phyloP scores from a whole-genome alignment of 1,140 invertebrate genomes.

The Metopolophium dirhodum region DNA sequence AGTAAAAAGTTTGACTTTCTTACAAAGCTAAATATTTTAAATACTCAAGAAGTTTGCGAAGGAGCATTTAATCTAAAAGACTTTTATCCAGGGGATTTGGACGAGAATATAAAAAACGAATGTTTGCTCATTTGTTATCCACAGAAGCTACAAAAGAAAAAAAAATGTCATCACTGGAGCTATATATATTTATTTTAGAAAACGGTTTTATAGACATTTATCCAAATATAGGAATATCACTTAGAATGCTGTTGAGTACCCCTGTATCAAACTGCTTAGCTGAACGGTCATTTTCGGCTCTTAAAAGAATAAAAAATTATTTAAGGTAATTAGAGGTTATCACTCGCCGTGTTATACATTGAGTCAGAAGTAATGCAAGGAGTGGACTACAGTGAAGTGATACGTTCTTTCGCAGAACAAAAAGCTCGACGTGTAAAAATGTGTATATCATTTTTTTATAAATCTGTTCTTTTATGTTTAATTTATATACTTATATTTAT shows the following conservation, averaged over 20 bases:
- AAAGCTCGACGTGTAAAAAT: background rate
- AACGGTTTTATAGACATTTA: too few species aligned
- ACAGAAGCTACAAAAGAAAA: too few species aligned
- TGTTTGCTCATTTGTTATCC: background rate
- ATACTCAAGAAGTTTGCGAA: constrained; percentile 35
- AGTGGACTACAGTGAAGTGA: background rate
- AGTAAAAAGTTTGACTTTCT: background rate
- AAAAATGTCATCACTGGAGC: too few species aligned
- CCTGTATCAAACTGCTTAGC: background rate
- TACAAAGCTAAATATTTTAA: constrained; percentile 10
- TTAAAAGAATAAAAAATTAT: background rate
- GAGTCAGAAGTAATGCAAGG: too few species aligned
- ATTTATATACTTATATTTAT: background rate
- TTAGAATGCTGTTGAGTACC: background rate
- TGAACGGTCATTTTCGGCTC: background rate
- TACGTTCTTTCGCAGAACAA: background rate
- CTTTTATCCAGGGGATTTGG: constrained; percentile 38
- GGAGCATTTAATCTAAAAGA: background rate
- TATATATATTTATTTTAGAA: too few species aligned
- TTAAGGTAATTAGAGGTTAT: too few species aligned
- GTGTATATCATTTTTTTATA: background rate
- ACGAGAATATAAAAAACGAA: constrained; percentile 31
- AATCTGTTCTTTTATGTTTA: background rate
- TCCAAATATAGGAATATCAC: too few species aligned
- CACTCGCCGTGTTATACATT: too few species aligned